phyloP scores from a whole-genome alignment of 1,140 invertebrate species.

The Hesperophylax magnus region DNA sequence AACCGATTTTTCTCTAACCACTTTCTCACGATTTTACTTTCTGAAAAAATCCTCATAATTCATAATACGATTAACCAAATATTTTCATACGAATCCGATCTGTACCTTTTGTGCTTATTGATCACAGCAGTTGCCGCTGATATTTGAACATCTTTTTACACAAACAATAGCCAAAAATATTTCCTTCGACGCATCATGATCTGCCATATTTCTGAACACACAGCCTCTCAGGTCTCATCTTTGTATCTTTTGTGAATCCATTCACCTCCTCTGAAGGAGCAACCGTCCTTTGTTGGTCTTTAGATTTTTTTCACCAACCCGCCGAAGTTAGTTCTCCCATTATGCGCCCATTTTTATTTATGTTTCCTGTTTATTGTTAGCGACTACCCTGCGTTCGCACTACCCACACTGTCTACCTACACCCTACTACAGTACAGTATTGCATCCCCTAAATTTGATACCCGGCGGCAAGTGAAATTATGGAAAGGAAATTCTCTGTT shows the following conservation, averaged over 20 bases:
- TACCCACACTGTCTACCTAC: not conserved
- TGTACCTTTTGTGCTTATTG: not conserved
- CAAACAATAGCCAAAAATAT: slow-evolving; percentile 27
- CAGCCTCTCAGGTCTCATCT: slow-evolving; percentile 40
- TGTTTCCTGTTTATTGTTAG: slow-evolving; percentile 55
- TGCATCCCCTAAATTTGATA: not conserved
- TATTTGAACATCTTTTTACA: slow-evolving; percentile 34
- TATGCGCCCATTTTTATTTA: slow-evolving; percentile 53
- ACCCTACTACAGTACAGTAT: too few relatives aligned
- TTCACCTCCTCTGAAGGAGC: slow-evolving; percentile 47
- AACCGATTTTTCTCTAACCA: too few relatives aligned
- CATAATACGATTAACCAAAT: not conserved
- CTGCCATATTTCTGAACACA: slow-evolving; percentile 9
- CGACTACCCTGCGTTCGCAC: slow-evolving; percentile 3
- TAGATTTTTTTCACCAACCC: slow-evolving; percentile 18
- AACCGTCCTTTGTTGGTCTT: slow-evolving; percentile 31
- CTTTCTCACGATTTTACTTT: too few relatives aligned
- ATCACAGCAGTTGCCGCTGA: slow-evolving; percentile 32
- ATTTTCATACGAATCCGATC: slow-evolving; percentile 13
- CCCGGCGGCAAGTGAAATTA: too few relatives aligned
- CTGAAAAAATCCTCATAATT: too few relatives aligned
- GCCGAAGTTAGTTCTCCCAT: slow-evolving; percentile 48
- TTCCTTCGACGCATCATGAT: slow-evolving; percentile 8
- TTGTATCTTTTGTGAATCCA: slow-evolving; percentile 44
- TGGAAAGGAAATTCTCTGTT: too few relatives aligned